Conservation (phyloP, 2,797 vertebrate genomes). For the Adelosebastes latens region DNA sequence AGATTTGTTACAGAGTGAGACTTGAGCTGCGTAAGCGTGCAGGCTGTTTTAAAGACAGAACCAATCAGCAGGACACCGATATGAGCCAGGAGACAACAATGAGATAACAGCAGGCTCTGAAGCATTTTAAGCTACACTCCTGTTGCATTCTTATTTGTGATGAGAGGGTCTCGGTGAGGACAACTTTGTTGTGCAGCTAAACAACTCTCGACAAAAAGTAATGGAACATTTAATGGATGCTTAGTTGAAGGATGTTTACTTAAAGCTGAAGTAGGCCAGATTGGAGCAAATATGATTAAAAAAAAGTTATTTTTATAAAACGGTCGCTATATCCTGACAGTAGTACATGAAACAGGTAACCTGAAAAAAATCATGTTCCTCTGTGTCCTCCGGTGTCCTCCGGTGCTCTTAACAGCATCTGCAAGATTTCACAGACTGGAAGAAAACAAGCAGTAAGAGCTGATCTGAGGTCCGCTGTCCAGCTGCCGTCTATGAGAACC, state of each 20-base stretch:
- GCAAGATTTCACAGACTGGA: too few species aligned
- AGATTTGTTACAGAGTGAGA: conserved; percentile 3
- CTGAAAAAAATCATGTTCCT: too few species aligned
- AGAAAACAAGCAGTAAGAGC: too few species aligned
- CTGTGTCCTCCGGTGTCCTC: too few species aligned
- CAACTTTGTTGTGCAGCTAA: not conserved
- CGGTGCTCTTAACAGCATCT: too few species aligned
- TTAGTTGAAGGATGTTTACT: not conserved
- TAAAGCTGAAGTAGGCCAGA: not conserved
- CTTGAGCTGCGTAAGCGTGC: not conserved
- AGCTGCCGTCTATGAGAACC: too few species aligned
- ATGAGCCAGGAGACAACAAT: not conserved
- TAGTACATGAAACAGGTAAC: too few species aligned
- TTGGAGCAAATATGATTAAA: too few species aligned
- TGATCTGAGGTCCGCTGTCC: too few species aligned
- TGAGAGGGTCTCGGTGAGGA: not conserved
- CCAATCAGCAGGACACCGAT: conserved; percentile 10
- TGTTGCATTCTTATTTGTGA: conserved; percentile 1
- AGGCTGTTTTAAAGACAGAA: conserved; percentile 25
- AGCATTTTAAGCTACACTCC: not conserved
- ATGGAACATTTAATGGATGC: not conserved
- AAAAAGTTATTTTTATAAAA: too few species aligned
- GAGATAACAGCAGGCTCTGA: not conserved
- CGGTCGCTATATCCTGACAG: too few species aligned
- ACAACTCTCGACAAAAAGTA: not conserved